phyloP scores from a whole-genome alignment of 2,113 vertebrate species.

The Nothobranchius kuhntae region DNA sequence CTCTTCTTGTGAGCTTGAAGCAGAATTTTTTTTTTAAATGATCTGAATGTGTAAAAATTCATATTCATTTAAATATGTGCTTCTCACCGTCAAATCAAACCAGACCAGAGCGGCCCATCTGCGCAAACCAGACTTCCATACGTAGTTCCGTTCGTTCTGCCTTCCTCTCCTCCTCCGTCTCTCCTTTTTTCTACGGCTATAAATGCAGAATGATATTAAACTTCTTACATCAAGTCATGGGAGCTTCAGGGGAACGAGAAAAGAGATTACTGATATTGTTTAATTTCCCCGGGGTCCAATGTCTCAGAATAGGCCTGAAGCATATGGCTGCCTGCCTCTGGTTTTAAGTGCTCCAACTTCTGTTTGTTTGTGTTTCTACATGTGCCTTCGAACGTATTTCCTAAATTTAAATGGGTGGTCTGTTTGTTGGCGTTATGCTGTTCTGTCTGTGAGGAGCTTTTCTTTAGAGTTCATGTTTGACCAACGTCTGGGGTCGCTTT shows the following conservation, averaged over 20 bases:
- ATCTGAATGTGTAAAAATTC: constrained; percentile 40
- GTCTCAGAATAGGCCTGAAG: constrained; percentile 53
- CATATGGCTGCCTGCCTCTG: constrained; percentile 50
- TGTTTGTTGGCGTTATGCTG: neutral
- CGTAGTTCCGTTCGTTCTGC: constrained; percentile 13
- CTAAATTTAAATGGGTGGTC: neutral
- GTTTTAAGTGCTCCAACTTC: constrained; percentile 21
- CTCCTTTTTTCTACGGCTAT: constrained; percentile 36
- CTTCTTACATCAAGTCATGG: constrained; percentile 58
- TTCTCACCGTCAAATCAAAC: constrained; percentile 51
- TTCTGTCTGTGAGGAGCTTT: constrained; percentile 19
- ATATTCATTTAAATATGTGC: constrained; percentile 59
- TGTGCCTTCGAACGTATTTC: constrained; percentile 19
- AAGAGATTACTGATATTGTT: constrained; percentile 71
- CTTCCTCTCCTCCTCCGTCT: neutral
- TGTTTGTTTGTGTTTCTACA: constrained; percentile 32
- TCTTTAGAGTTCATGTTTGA: constrained; percentile 20
- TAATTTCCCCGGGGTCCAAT: constrained; percentile 68
- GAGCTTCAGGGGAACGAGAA: constrained; percentile 67
- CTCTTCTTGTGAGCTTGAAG: constrained; percentile 28
- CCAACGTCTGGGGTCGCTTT: constrained; percentile 24
- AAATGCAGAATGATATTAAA: constrained; percentile 65
- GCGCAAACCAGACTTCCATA: constrained; percentile 24
- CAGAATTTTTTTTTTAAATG: constrained; percentile 31
- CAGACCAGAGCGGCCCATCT: constrained; percentile 58